A percentile compares a stretch with the other conserved stretches of the same genome.
phyloP scores from a whole-genome alignment of 1,140 invertebrate genomes.

The Papilio glaucus region DNA sequence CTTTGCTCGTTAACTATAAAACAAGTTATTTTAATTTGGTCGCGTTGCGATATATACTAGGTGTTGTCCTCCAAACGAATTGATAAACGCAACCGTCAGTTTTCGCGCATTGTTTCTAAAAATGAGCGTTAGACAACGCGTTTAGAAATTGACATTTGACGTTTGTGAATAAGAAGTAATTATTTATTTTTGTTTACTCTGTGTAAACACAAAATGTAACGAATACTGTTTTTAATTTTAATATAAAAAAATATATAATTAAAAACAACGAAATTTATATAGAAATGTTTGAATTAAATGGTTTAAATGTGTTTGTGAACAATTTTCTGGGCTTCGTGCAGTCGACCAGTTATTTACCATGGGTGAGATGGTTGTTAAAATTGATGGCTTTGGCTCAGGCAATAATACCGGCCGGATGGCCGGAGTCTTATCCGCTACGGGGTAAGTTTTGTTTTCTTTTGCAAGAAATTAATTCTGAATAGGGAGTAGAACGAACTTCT shows the following conservation, averaged over 20 bases:
- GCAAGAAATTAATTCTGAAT: background rate
- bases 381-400: slow-evolving; percentile 54
- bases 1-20: background rate
- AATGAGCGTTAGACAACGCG: background rate
- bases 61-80: slow-evolving; percentile 32
- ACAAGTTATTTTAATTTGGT: slow-evolving; percentile 31
- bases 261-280: background rate
- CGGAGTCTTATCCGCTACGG: slow-evolving; percentile 51
- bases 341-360: slow-evolving; percentile 43
- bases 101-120: slow-evolving; percentile 27
- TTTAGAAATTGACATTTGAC: background rate
- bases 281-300: slow-evolving; percentile 23
- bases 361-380: slow-evolving; percentile 52
- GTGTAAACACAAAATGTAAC: background rate
- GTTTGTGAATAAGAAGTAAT: background rate
- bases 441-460: slow-evolving; percentile 44
- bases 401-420: slow-evolving; percentile 58
- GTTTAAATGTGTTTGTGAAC: slow-evolving; percentile 49
- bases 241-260: background rate
- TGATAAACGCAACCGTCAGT: background rate
- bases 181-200: background rate
- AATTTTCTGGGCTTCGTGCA: slow-evolving; percentile 51
- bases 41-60: slow-evolving; percentile 1
- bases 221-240: background rate
- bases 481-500: background rate